phyloP scores from a whole-genome alignment of 1,140 invertebrate species.

The Radopholus similis region DNA sequence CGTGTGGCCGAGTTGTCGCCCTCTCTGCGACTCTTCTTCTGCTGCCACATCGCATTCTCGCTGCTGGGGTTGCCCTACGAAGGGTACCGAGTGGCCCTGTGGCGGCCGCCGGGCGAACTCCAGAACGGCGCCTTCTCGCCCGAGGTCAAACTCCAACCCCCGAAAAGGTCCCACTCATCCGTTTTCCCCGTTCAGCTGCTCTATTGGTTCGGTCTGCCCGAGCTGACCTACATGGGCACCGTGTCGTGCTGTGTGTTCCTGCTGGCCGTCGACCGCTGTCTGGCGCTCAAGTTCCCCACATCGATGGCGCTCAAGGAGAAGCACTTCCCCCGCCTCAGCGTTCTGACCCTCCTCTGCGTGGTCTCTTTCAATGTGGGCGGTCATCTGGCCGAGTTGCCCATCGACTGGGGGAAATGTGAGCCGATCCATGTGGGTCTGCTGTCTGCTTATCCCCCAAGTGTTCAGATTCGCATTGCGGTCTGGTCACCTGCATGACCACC shows the following conservation, averaged over 20 bases:
- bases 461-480: background rate
- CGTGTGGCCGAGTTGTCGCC: background rate
- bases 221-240: background rate
- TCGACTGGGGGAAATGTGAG: background rate
- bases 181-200: background rate
- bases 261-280: background rate
- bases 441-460: background rate
- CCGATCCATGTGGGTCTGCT: background rate
- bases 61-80: background rate
- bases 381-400: background rate
- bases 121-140: background rate
- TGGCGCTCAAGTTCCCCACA: background rate
- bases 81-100: background rate
- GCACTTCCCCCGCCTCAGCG: background rate
- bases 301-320: background rate
- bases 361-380: background rate
- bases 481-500: background rate
- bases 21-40: background rate
- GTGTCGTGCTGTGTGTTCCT: background rate
- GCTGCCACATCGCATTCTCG: background rate
- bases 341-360: background rate
- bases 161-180: background rate
- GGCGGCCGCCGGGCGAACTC: background rate
- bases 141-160: background rate
- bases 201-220: background rate